Base-by-base conservation (phyloP, 2,113 vertebrate genomes). In the Oophaga pumilio region DNA sequence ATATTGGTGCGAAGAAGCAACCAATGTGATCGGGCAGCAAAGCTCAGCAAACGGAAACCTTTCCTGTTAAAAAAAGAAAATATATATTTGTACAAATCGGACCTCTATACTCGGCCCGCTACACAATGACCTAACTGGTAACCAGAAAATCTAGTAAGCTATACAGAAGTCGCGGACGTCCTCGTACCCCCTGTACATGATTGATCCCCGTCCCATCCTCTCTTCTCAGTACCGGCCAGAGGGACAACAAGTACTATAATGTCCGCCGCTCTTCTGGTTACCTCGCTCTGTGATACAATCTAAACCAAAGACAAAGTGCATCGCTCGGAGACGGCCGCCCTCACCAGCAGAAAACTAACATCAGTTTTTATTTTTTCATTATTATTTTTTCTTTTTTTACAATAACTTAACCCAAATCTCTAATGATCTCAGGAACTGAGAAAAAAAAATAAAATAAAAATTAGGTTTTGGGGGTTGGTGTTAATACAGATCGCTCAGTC, bases 401-500 rank as follows among this genome's bases (percentile, higher is more conserved):
- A 76, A 66, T 95, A 95, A 96, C 91, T 96, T 96, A 95, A 91
- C 94, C 90, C 91, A 91, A 91, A 91, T 89, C 92, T 90, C 93
- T 96, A 95, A 93, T 92, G 91, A 93, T 92, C 92, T 92, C 90
- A 89, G 93, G 91, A 90, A 92, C 91, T 91, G 93, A 15, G 81
- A 93, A 92, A 87, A 90, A 89, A 49, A 60, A 50, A 87, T 50
- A 56, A 60, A 66, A 85, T 28, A 26, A 28, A 81, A 88, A 71
- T 11, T 4, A 18, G 3, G 56, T 52, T 77, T 89, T 91, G 87
- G 89, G 84, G 92, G 90, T 73, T 8, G 87, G 82, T 85, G 90
- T 99, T 89, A 99, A 96, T 98, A 99, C 90, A 99, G 97, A 92
- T 99, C 98, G 91, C 97, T 98, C 79, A 99, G 97, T 88, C 98